These are phyloP conservation scores for Macrobrachium nipponense DNA, from an alignment of 1,140 invertebrate genomes.

Conservation along the genomic window DNA sequence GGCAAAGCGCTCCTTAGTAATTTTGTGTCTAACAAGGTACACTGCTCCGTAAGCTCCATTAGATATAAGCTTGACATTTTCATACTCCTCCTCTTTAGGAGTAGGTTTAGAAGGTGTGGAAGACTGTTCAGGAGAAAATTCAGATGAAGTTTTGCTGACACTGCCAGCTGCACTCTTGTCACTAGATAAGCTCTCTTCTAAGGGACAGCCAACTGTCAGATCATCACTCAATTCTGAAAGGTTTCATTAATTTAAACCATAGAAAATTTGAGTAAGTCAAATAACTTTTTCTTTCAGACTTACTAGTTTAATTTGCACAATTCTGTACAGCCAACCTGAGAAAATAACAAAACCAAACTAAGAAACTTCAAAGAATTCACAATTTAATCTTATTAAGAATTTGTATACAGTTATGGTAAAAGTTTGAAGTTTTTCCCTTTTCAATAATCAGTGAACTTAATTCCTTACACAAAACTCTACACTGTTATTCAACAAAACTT, in stretches of 20 bases:
- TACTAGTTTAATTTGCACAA: too few species aligned
- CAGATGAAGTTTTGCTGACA: conserved; percentile 35
- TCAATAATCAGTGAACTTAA: too few species aligned
- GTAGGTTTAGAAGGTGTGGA: conserved; percentile 41
- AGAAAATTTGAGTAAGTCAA: background rate
- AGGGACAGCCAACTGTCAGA: conserved; percentile 49
- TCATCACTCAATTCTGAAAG: conserved; percentile 59
- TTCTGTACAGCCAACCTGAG: too few species aligned
- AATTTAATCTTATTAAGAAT: too few species aligned
- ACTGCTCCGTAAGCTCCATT: conserved; percentile 99
- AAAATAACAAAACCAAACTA: too few species aligned
- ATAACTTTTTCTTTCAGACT: too few species aligned
- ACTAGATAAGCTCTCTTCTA: conserved; percentile 49
- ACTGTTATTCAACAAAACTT: background rate
- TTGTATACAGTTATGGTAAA: too few species aligned
- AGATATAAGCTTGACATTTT: conserved; percentile 96
- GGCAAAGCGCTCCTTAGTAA: conserved; percentile 92
- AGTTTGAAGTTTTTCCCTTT: too few species aligned
- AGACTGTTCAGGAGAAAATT: conserved; percentile 53
- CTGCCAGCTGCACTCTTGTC: background rate
- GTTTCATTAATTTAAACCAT: background rate
- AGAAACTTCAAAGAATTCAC: too few species aligned
- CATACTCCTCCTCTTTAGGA: conserved; percentile 95
- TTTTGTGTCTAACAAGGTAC: conserved; percentile 96
- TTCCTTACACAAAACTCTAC: background rate